phyloP scores from a whole-genome alignment of 2,888 invertebrate species.

The Tanypteryx hageni region DNA sequence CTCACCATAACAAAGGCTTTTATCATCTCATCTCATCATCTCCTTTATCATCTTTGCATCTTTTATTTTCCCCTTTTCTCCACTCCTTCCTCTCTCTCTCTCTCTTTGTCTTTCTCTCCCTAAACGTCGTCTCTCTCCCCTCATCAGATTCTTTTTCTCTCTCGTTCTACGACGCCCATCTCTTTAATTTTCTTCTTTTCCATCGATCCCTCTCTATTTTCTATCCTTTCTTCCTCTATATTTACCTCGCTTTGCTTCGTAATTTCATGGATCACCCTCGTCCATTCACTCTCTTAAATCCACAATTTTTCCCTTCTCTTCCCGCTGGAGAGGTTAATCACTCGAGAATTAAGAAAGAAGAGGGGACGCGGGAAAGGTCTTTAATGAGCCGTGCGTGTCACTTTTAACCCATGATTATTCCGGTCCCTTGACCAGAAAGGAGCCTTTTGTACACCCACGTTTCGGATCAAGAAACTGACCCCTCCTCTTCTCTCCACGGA shows the following conservation, averaged over 20 bases:
- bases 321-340: background rate
- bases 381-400: background rate
- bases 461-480: background rate
- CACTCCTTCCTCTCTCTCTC: too few species aligned
- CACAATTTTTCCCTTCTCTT: background rate
- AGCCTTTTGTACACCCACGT: background rate
- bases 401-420: constrained; percentile 5
- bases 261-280: background rate
- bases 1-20: too few species aligned
- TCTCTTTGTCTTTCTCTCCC: too few species aligned
- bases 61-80: too few species aligned
- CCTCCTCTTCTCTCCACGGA: background rate
- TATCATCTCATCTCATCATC: too few species aligned
- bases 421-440: background rate
- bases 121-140: too few species aligned
- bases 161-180: too few species aligned
- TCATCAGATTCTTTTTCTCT: too few species aligned
- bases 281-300: background rate
- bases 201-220: background rate
- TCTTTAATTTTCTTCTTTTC: too few species aligned
- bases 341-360: background rate
- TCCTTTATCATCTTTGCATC: too few species aligned
- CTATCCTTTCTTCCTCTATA: background rate
- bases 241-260: background rate
- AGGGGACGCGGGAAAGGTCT: background rate